A percentile compares a stretch with the other conserved stretches of the same genome.
Evolutionary conservation across 2,113 vertebrate genomes (phyloP).

Genomic region (Lampris incognitus): DNA sequence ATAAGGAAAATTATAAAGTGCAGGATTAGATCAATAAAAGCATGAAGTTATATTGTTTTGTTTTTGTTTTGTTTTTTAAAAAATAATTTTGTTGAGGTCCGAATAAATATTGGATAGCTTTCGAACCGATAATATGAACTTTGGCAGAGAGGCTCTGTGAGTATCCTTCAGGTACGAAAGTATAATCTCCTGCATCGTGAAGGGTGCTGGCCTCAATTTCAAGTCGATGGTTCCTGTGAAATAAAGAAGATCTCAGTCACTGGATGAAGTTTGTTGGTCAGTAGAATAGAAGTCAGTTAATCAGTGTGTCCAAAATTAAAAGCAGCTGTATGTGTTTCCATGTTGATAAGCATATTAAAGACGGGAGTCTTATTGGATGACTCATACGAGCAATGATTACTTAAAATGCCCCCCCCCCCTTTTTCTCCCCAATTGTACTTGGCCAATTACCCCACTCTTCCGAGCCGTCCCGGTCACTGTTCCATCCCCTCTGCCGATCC

Average conservation of each 20-base stretch:
- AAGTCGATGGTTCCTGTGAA: slow-evolving; percentile 89
- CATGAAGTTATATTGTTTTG: background rate
- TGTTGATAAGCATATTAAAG: no score
- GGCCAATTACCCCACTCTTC: no score
- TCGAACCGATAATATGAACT: slow-evolving; percentile 91
- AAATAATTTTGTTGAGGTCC: background rate
- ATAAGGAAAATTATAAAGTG: background rate
- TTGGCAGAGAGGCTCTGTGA: slow-evolving; percentile 88
- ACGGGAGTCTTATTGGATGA: no score
- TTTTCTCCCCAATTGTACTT: no score
- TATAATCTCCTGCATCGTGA: slow-evolving; percentile 94
- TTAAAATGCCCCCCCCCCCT: no score
- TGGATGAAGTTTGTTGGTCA: background rate
- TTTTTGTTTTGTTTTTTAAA: background rate
- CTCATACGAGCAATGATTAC: no score
- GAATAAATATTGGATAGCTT: background rate
- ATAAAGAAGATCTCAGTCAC: background rate
- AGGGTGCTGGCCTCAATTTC: slow-evolving; percentile 83
- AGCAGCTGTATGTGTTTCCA: no score
- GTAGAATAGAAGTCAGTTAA: background rate
- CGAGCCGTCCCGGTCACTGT: no score
- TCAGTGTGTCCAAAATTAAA: background rate
- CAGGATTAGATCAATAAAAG: background rate
- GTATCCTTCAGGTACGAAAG: slow-evolving; percentile 94
- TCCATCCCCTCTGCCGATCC: no score